A percentile compares a stretch with the other conserved stretches of the same genome.
Evolutionary conservation across 1,140 invertebrate species (phyloP).

Genomic region (Drosophila ambigua): DNA sequence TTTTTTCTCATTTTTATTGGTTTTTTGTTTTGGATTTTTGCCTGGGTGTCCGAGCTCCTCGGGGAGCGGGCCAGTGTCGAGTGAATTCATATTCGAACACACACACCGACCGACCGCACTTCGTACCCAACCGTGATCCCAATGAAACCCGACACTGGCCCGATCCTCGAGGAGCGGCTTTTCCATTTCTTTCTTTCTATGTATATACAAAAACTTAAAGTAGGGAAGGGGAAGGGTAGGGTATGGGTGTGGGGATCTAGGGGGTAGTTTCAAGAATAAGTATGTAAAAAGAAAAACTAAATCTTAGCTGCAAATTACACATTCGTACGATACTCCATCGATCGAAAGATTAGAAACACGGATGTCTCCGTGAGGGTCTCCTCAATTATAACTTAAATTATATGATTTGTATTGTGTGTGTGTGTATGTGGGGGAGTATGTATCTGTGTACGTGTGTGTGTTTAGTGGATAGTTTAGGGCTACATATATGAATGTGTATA

Average conservation of each 20-base stretch:
- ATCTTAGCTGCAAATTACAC: conserved; percentile 44
- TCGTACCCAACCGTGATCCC: conserved; percentile 8
- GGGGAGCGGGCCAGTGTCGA: conserved; percentile 32
- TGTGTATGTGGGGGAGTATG: conserved; percentile 30
- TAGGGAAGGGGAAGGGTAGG: conserved; percentile 5
- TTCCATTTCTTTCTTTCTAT: conserved; percentile 53
- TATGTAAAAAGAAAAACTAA: conserved; percentile 41
- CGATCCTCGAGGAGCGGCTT: conserved; percentile 52
- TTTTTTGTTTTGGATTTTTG: conserved; percentile 62
- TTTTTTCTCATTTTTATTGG: conserved; percentile 56
- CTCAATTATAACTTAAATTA: conserved; percentile 49
- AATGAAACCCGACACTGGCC: conserved; percentile 56
- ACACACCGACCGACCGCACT: background rate
- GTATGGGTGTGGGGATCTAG: background rate
- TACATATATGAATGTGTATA: conserved; percentile 32
- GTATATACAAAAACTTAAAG: conserved; percentile 77
- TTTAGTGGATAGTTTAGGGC: conserved; percentile 72
- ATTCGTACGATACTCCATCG: conserved; percentile 3
- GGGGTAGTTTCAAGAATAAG: conserved; percentile 16
- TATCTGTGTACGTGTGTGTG: conserved; percentile 39
- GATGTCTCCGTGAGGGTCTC: background rate
- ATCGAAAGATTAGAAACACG: conserved; percentile 15
- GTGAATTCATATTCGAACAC: conserved; percentile 58
- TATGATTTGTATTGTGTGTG: conserved; percentile 26
- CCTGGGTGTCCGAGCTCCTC: conserved; percentile 49